These are phyloP conservation scores for Sebastiscus albofasciatus DNA, from an alignment of 2,797 vertebrate genomes.

Conservation along the genomic window DNA sequence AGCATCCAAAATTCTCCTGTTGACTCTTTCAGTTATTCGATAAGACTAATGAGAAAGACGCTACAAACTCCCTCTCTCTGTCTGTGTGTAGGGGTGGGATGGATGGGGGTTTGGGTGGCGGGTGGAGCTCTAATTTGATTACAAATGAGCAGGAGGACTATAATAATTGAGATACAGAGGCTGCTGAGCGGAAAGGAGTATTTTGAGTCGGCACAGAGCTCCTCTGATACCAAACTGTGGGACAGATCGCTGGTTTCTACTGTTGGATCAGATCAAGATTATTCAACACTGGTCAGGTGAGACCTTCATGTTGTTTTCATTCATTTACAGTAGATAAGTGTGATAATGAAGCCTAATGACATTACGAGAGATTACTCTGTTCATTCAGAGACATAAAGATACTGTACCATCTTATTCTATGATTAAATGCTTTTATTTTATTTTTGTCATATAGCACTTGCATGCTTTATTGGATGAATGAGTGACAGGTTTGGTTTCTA, in stretches of 20 bases:
- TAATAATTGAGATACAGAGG: slow-evolving; percentile 34
- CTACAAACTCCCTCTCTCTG: not conserved
- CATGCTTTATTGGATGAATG: not conserved
- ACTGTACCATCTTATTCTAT: not conserved
- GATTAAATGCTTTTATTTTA: not conserved
- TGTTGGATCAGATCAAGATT: not conserved
- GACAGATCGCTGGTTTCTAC: not conserved
- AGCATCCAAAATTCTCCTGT: not conserved
- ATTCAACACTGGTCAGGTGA: slow-evolving; percentile 20
- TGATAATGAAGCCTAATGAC: not conserved
- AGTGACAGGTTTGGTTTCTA: not conserved
- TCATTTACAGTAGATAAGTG: not conserved
- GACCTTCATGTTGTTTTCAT: not conserved
- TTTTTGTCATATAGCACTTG: not conserved
- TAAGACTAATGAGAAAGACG: not conserved
- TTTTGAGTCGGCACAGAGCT: not conserved
- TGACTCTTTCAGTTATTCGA: not conserved
- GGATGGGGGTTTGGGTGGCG: not conserved
- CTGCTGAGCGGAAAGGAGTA: not conserved
- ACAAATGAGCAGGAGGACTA: slow-evolving; percentile 31
- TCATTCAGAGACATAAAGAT: not conserved
- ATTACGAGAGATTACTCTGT: not conserved
- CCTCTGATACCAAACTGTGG: not conserved
- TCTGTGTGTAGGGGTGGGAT: not conserved
- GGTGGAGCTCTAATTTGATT: slow-evolving; percentile 53